These are phyloP conservation scores for Acutogordius australiensis DNA, from an alignment of 2,888 invertebrate species.

Conservation along the genomic window DNA sequence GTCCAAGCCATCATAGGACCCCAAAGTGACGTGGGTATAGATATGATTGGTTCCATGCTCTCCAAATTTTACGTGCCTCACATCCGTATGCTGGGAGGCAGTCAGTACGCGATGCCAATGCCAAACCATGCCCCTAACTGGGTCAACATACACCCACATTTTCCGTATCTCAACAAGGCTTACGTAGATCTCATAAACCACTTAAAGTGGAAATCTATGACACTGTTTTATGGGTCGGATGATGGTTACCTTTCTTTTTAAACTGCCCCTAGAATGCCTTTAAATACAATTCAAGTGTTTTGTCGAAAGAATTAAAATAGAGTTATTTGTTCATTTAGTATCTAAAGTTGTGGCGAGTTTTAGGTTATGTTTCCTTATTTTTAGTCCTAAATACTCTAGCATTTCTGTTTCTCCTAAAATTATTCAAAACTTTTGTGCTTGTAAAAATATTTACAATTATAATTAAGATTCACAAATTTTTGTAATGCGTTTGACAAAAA, in stretches of 20 bases:
- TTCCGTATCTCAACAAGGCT: slow-evolving; percentile 10
- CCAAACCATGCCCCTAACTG: neutral
- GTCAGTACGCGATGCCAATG: neutral
- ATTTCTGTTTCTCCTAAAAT: too few relatives aligned
- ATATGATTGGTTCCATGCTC: neutral
- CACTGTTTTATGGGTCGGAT: slow-evolving; percentile 13
- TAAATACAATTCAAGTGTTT: too few relatives aligned
- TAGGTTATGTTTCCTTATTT: too few relatives aligned
- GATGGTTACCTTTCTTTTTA: slow-evolving; percentile 12
- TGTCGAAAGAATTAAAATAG: too few relatives aligned
- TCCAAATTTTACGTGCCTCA: neutral
- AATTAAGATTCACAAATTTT: too few relatives aligned
- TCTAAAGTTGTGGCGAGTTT: too few relatives aligned
- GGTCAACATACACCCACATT: slow-evolving; percentile 13
- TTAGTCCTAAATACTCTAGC: too few relatives aligned
- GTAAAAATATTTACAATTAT: too few relatives aligned
- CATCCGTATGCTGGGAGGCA: neutral
- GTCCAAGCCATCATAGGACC: neutral
- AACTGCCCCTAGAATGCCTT: too few relatives aligned
- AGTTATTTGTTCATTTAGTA: too few relatives aligned
- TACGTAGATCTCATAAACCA: slow-evolving; percentile 11
- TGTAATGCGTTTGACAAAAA: too few relatives aligned
- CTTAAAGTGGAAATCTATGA: slow-evolving; percentile 13
- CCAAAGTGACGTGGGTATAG: neutral
- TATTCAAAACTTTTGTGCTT: too few relatives aligned